Percentiles rank a stretch among this genome's conserved stretches.
phyloP scores from a whole-genome alignment of 1,140 invertebrate species.

The Drosophila busckii region DNA sequence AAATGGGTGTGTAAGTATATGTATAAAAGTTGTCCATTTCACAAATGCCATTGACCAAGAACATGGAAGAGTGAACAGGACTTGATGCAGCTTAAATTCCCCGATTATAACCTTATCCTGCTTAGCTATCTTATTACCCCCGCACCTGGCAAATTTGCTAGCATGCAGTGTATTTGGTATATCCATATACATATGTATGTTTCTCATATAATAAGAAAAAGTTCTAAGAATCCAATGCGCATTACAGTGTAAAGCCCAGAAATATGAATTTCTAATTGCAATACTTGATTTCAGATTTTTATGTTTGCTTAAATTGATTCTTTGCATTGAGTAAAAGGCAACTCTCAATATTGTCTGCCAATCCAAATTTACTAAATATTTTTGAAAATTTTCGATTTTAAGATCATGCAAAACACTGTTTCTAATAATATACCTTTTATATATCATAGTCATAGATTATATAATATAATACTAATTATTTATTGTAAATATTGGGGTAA shows the following conservation, averaged over 20 bases:
- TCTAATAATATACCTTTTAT: too few species aligned
- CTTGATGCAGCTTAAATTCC: constrained; percentile 32
- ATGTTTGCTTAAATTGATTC: neutral
- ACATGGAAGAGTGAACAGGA: constrained; percentile 36
- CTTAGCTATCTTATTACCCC: too few species aligned
- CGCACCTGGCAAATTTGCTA: too few species aligned
- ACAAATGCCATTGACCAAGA: constrained; percentile 71
- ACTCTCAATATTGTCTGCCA: too few species aligned
- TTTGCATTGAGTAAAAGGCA: too few species aligned
- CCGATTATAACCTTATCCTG: constrained; percentile 40
- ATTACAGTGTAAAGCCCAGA: constrained; percentile 46
- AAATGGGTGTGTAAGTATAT: constrained; percentile 1
- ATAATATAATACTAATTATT: too few species aligned
- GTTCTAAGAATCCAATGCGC: constrained; percentile 22
- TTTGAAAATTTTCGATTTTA: too few species aligned
- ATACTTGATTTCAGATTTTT: neutral
- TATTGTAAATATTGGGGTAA: too few species aligned
- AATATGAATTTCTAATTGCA: constrained; percentile 29
- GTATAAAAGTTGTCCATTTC: constrained; percentile 68
- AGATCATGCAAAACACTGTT: too few species aligned
- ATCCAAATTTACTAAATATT: too few species aligned
- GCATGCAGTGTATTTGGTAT: constrained; percentile 39
- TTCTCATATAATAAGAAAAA: constrained; percentile 20
- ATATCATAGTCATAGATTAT: too few species aligned
- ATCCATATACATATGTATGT: constrained; percentile 55